A percentile compares a stretch with the other conserved stretches of the same genome.
phyloP scores from a whole-genome alignment of 1,140 invertebrate species.

The Euwallacea fornicatus region DNA sequence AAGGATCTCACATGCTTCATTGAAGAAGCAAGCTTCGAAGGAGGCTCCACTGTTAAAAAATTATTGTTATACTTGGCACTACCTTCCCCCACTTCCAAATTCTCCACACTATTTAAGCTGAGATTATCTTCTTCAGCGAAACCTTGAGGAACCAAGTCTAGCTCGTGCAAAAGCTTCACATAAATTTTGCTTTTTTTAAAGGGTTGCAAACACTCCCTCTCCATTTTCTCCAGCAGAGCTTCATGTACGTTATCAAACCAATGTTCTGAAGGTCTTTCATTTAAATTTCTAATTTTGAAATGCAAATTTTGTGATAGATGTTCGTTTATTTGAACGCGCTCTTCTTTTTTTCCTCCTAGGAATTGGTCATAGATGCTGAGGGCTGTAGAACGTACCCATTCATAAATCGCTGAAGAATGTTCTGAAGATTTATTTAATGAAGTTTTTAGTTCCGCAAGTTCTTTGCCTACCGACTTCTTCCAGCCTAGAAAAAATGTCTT shows the following conservation, averaged over 20 bases:
- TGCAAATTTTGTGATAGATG: constrained; percentile 65
- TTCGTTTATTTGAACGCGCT: constrained; percentile 68
- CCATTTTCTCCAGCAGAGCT: constrained; percentile 68
- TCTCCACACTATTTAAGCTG: constrained; percentile 57
- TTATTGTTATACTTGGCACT: constrained; percentile 12
- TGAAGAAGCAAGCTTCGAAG: constrained; percentile 45
- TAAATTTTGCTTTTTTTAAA: constrained; percentile 73
- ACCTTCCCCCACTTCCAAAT: constrained; percentile 37
- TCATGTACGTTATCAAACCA: constrained; percentile 88
- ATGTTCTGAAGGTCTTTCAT: constrained; percentile 63
- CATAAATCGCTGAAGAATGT: constrained; percentile 53
- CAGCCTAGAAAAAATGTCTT: constrained; percentile 61
- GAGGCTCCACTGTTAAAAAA: constrained; percentile 47
- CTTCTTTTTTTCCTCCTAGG: constrained; percentile 72
- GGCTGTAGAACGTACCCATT: constrained; percentile 75
- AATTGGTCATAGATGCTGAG: constrained; percentile 82
- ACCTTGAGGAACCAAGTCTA: constrained; percentile 69
- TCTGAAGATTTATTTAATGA: constrained; percentile 52
- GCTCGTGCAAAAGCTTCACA: constrained; percentile 72
- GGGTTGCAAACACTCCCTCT: constrained; percentile 66
- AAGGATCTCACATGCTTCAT: constrained; percentile 49
- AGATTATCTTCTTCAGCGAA: constrained; percentile 60
- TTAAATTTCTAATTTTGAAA: constrained; percentile 63
- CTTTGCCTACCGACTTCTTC: constrained; percentile 75
- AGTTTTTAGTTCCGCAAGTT: constrained; percentile 64